Base-by-base conservation (phyloP, 2,888 invertebrate species). In the Dasypolia templi region DNA sequence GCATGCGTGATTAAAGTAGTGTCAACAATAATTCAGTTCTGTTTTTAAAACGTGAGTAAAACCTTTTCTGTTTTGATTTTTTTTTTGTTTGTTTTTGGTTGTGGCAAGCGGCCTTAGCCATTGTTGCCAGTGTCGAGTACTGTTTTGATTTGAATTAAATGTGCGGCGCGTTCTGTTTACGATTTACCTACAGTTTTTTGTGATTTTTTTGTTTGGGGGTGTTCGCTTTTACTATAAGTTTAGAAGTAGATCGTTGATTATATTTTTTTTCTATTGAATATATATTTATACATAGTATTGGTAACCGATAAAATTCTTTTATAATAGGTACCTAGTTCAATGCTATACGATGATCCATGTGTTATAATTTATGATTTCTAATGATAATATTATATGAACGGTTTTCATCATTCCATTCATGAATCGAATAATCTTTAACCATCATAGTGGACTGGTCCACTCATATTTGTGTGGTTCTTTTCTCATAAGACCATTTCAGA, bases 1-100 rank as follows among this genome's bases (percentile, higher is more conserved):
- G 86, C 86, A 85, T 83, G 86, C 83, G 86, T 81, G 78, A 68
- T 64, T 42, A 3, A 32, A 61, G 74, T 59, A 75, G 82, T 84
- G 85, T 11, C 22, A 35, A 44, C n/a, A 71, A 53, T 44, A 53
- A 46, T 74, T 70, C 0, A 53, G 51, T 74, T 70, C 0, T 39
- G 42, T 62, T 75, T 72, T 75, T 35, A n/a, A 65, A 63, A 82
- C 39, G 85, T 85, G 72, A 85, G 85, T 85, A 56, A 26, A 51
- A 22, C 12, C 55, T 61, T 61, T 63, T 70, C 44, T 56, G 29
- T n/a, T 29, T 39, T 22, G 0, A 14, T 17, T 35, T 46, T n/a
- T n/a, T n/a, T n/a, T n/a, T n/a, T n/a, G n/a, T n/a, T n/a, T n/a
- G n/a, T n/a, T n/a, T n/a, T n/a, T n/a, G n/a, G n/a, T n/a, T n/a